Conservation (phyloP, 2,888 invertebrate species). For the Acrobasis repandana region DNA sequence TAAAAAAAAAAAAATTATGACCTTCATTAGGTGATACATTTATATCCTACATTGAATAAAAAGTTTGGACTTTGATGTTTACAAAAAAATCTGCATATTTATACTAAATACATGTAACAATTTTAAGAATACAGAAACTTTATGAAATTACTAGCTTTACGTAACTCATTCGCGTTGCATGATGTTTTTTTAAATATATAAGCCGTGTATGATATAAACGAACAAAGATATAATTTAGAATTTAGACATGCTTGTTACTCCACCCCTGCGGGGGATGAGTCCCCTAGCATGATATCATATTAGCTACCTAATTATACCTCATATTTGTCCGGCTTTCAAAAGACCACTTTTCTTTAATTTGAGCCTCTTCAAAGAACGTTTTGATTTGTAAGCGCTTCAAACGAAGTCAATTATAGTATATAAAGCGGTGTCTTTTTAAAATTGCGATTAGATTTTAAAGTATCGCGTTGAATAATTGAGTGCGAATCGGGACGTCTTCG, state of each 20-base stretch:
- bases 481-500: too few relatives aligned
- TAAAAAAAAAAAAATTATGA: too few relatives aligned
- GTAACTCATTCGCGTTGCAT: too few relatives aligned
- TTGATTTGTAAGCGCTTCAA: slow-evolving; percentile 32
- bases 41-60: too few relatives aligned
- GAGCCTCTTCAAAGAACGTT: slow-evolving; percentile 36
- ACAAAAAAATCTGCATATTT: too few relatives aligned
- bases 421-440: neutral
- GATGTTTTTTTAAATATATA: neutral
- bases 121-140: too few relatives aligned
- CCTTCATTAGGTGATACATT: too few relatives aligned
- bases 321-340: slow-evolving; percentile 56
- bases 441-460: neutral
- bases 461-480: too few relatives aligned
- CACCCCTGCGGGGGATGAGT: slow-evolving; percentile 29
- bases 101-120: too few relatives aligned
- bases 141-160: too few relatives aligned
- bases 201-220: neutral
- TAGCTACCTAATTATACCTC: slow-evolving; percentile 62
- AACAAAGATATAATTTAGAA: slow-evolving; percentile 24
- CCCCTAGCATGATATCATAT: slow-evolving; percentile 57
- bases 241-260: slow-evolving; percentile 24
- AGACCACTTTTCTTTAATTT: slow-evolving; percentile 32
- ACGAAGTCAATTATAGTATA: neutral
- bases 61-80: too few relatives aligned